Evolutionary conservation across 2,888 invertebrate species (phyloP).

Genomic region (Plemyria rubiginata): DNA sequence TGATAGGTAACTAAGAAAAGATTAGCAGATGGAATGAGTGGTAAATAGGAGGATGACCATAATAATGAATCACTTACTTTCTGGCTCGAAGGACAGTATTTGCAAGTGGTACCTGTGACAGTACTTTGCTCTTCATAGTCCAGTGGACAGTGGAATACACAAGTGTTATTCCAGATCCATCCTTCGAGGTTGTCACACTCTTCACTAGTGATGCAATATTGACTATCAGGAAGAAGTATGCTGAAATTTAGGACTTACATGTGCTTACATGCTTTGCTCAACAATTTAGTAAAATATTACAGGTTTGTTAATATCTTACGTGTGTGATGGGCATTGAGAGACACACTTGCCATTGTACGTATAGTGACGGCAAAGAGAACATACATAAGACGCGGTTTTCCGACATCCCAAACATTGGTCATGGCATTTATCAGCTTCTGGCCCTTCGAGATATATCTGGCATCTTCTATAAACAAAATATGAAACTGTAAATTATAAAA

Average conservation of each 20-base stretch:
- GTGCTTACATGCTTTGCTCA: neutral
- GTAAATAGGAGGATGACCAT: neutral
- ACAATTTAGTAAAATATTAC: neutral
- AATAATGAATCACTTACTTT: slow-evolving; percentile 7
- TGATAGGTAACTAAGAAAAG: neutral
- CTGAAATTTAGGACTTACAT: slow-evolving; percentile 56
- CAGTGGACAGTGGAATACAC: slow-evolving; percentile 77
- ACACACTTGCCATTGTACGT: slow-evolving; percentile 85
- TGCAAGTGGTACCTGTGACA: slow-evolving; percentile 45
- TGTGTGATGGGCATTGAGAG: slow-evolving; percentile 86
- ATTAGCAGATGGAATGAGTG: neutral
- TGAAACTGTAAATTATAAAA: too few relatives aligned
- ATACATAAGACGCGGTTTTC: slow-evolving; percentile 77
- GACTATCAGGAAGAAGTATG: slow-evolving; percentile 76
- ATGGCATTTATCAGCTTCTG: slow-evolving; percentile 86
- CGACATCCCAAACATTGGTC: slow-evolving; percentile 93
- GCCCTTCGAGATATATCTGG: slow-evolving; percentile 73
- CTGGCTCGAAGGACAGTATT: slow-evolving; percentile 52
- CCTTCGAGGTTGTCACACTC: slow-evolving; percentile 86
- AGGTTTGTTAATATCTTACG: slow-evolving; percentile 76
- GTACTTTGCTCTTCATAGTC: slow-evolving; percentile 49
- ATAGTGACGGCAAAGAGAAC: slow-evolving; percentile 88
- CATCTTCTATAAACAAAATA: slow-evolving; percentile 68
- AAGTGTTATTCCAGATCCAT: slow-evolving; percentile 86
- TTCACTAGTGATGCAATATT: slow-evolving; percentile 88